Evolutionary conservation across 2,797 vertebrate genomes (phyloP), one percentile per base, ranked within the genome.

Genomic region (Hoplostethus atlanticus): DNA sequence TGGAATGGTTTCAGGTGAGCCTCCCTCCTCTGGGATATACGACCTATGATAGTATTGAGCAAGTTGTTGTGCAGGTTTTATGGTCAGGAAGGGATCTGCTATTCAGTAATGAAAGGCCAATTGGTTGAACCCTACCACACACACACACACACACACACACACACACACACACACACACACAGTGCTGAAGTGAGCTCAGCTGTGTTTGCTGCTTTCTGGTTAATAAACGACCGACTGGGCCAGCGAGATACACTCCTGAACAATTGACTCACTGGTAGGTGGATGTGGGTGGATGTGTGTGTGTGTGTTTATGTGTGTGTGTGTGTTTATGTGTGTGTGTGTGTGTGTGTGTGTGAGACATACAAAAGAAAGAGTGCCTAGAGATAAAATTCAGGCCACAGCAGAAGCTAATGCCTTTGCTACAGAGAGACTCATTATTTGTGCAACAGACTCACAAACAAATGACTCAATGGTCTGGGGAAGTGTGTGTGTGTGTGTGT

Each of bases 381-480:
- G 25, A 54, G 58, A 73, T 68, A 58, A 51, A 36, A 77, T 55
- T 44, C 50, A 31, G 21, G 46, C 21, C 36, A 36, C 56, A 46
- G 57, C 77, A 68, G 71, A 52, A 63, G 31, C 21, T 38, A 1
- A 40, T 42, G 52, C 47, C 21, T 77, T 59, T 61, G 63, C 76
- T 65, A 71, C 62, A 55, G 46, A 67, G 42, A n/a, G 36, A 47
- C 65, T 84, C 54, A 59, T 79, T 74, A 78, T 78, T 67, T 69
- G 68, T 73, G 62, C 76, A 61, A 64, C 84, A 15, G 12, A 51
- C 61, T 21, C 5, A 42, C 62, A 77, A 64, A 88, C 62, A 44
- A 67, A 71, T 74, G 52, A 69, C 46, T 83, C 60, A 47, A 5
- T 47, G 44, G 15, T 47, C 44, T 47, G 44, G 44, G 12, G 44